Evolutionary conservation across 2,888 invertebrate genomes (phyloP).

Genomic region (Neoaliturus tenellus): DNA sequence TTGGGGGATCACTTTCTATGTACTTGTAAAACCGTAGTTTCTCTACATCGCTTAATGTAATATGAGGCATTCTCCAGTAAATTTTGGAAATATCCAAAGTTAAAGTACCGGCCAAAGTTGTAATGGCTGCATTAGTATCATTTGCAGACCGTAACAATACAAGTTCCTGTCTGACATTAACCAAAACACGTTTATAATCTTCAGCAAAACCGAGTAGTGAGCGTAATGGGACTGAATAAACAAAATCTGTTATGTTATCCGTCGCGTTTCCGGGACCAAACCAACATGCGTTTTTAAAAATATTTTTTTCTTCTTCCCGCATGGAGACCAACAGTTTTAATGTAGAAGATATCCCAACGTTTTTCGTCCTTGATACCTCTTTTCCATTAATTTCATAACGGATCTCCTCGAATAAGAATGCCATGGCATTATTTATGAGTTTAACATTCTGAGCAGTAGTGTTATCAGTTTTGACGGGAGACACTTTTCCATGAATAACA

Average conservation of each 20-base stretch:
- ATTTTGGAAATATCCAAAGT: not conserved
- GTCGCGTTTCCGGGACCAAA: not conserved
- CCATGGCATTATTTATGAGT: slow-evolving; percentile 14
- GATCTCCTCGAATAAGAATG: slow-evolving; percentile 16
- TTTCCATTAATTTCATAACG: slow-evolving; percentile 20
- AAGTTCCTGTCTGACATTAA: not conserved
- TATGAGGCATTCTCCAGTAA: not conserved
- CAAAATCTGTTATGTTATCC: not conserved
- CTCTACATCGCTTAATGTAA: not conserved
- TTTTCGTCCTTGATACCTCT: not conserved
- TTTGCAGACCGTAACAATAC: not conserved
- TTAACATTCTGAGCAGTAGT: not conserved
- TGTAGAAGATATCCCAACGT: slow-evolving; percentile 8
- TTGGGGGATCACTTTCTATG: not conserved
- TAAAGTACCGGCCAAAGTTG: not conserved
- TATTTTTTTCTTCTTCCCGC: not conserved
- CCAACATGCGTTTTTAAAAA: slow-evolving; percentile 1
- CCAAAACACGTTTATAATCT: not conserved
- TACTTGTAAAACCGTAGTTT: not conserved
- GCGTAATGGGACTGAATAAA: not conserved
- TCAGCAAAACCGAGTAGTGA: not conserved
- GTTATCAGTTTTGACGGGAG: not conserved
- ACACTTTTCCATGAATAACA: not conserved
- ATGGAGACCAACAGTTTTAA: not conserved
- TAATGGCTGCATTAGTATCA: not conserved